These are phyloP conservation scores for Ariopsis seemanni DNA, from an alignment of 2,113 vertebrate genomes.

Conservation along the genomic window DNA sequence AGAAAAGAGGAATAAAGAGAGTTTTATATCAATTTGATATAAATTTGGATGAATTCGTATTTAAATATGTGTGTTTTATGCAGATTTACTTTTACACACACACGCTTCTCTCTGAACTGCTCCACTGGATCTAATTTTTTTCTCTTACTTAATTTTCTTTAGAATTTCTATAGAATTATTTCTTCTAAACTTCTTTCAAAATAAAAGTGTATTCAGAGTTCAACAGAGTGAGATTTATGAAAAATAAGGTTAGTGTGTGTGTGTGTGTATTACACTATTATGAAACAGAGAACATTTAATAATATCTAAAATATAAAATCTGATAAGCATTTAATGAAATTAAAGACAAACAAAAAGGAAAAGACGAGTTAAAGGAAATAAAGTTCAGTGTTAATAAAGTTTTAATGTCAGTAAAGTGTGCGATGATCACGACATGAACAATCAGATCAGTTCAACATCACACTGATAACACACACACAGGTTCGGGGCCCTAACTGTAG, in stretches of 20 bases:
- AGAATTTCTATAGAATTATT: no score
- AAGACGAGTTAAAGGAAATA: not conserved
- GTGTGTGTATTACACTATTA: not conserved
- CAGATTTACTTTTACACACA: not conserved
- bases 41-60: not conserved
- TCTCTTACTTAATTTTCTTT: no score
- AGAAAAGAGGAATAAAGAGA: not conserved
- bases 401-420: no score
- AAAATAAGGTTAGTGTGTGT: no score
- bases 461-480: not conserved
- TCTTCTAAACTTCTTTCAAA: no score
- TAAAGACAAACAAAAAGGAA: not conserved
- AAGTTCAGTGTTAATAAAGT: not conserved
- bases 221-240: no score
- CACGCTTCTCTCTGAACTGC: not conserved
- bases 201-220: no score
- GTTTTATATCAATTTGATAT: not conserved
- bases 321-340: not conserved
- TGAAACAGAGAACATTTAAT: not conserved
- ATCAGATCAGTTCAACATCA: not conserved
- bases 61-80: not conserved
- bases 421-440: no score
- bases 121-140: not conserved
- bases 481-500: no score
- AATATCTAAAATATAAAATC: not conserved